Conservation (phyloP, 2,888 invertebrate genomes). For the Ormia ochracea region DNA sequence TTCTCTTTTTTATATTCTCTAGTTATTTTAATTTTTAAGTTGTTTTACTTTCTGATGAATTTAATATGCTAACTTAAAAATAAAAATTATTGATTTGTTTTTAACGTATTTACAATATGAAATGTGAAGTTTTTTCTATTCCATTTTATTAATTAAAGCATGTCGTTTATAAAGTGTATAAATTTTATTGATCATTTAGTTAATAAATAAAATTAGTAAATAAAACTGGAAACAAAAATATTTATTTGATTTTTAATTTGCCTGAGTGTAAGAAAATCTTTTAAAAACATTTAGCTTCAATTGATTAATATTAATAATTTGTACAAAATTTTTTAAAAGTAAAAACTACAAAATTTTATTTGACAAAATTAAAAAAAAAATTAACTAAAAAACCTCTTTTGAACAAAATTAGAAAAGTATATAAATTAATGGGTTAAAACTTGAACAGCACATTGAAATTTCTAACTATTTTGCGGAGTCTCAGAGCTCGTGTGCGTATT, state of each 20-base stretch:
- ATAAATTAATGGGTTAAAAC: too few relatives aligned
- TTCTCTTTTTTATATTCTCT: neutral
- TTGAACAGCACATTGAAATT: too few relatives aligned
- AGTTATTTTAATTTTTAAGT: slow-evolving; percentile 1
- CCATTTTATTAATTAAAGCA: slow-evolving; percentile 14
- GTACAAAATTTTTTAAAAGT: too few relatives aligned
- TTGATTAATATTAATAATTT: too few relatives aligned
- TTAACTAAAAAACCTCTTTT: too few relatives aligned
- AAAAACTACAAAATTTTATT: too few relatives aligned
- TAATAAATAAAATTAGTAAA: slow-evolving; percentile 45
- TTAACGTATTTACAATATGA: slow-evolving; percentile 38
- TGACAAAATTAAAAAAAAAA: too few relatives aligned
- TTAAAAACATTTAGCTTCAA: too few relatives aligned
- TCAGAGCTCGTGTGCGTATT: too few relatives aligned
- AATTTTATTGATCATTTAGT: slow-evolving; percentile 35
- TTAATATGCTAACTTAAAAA: slow-evolving; percentile 10
- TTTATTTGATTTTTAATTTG: neutral
- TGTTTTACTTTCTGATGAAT: slow-evolving; percentile 34
- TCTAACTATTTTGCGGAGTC: too few relatives aligned
- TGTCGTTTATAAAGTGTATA: slow-evolving; percentile 40
- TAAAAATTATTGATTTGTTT: slow-evolving; percentile 35
- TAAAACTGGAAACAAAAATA: neutral
- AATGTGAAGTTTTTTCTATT: neutral
- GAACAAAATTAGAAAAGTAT: too few relatives aligned
- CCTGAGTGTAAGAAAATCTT: neutral